A percentile compares a stretch with the other conserved stretches of the same genome.
phyloP scores from a whole-genome alignment of 1,140 invertebrate genomes.

The Notospermus geniculatus region DNA sequence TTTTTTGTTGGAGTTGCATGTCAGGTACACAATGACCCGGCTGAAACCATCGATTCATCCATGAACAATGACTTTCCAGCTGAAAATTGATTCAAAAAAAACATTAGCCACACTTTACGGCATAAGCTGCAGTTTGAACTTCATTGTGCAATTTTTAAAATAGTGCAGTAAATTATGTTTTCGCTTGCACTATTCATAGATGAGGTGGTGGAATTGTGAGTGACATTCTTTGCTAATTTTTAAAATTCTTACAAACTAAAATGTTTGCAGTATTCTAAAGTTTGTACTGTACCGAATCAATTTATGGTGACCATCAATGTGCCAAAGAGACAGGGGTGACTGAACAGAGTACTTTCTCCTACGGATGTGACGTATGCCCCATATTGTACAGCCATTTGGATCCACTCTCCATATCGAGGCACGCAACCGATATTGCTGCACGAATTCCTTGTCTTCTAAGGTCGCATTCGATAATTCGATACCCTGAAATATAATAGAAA shows the following conservation, averaged over 20 bases:
- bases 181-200: background rate
- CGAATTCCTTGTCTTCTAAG: no score
- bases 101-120: background rate
- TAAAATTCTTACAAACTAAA: background rate
- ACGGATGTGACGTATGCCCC: no score
- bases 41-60: background rate
- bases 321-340: background rate
- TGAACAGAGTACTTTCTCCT: constrained; percentile 3
- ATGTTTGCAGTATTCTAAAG: no score
- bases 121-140: background rate
- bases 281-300: background rate
- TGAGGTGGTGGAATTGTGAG: background rate
- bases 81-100: background rate
- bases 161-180: background rate
- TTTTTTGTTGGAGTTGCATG: background rate
- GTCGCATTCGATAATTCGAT: no score
- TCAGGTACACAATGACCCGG: background rate
- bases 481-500: no score
- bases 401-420: no score
- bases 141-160: background rate
- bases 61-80: background rate
- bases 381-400: no score
- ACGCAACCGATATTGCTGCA: no score
- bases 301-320: constrained; percentile 12
- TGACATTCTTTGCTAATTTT: background rate